These are phyloP conservation scores for Teleogryllus oceanicus DNA, from an alignment of 2,888 invertebrate genomes.

Conservation along the genomic window DNA sequence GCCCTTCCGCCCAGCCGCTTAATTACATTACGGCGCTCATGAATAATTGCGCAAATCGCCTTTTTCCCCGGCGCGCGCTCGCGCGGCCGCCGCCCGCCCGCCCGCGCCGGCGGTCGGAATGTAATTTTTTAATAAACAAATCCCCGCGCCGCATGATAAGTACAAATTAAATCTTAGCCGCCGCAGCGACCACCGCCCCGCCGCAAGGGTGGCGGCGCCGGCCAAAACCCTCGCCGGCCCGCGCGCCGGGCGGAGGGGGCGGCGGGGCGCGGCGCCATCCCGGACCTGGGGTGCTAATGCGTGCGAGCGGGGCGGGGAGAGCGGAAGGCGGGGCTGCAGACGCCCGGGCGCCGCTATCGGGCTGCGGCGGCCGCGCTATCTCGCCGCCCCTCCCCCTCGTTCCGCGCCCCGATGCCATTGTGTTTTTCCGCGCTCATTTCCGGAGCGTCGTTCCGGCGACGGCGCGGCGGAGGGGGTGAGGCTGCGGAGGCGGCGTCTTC, in stretches of 20 bases:
- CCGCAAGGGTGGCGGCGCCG: background rate
- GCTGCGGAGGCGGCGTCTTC: too few relatives aligned
- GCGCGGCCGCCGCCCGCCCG: background rate
- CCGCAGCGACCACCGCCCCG: background rate
- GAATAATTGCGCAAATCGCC: constrained; percentile 18
- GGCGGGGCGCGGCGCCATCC: too few relatives aligned
- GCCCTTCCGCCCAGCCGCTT: background rate
- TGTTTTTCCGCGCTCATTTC: background rate
- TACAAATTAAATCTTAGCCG: constrained; percentile 9
- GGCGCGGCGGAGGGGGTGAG: too few relatives aligned
- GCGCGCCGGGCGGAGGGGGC: too few relatives aligned
- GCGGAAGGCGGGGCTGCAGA: background rate
- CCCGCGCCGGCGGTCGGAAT: background rate
- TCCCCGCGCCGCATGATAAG: constrained; percentile 8
- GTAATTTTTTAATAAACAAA: constrained; percentile 18
- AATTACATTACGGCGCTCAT: constrained; percentile 5
- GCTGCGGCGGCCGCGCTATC: background rate
- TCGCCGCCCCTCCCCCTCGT: background rate
- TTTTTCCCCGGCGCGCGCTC: background rate
- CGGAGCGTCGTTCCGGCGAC: background rate
- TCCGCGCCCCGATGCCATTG: constrained; percentile 3
- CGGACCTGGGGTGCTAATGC: background rate
- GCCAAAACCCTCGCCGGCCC: too few relatives aligned
- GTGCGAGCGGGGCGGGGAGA: background rate
- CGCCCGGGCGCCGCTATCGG: background rate